These are phyloP conservation scores for Psittacara wagleri DNA, from an alignment of 2,113 vertebrate genomes.

Conservation along the genomic window DNA sequence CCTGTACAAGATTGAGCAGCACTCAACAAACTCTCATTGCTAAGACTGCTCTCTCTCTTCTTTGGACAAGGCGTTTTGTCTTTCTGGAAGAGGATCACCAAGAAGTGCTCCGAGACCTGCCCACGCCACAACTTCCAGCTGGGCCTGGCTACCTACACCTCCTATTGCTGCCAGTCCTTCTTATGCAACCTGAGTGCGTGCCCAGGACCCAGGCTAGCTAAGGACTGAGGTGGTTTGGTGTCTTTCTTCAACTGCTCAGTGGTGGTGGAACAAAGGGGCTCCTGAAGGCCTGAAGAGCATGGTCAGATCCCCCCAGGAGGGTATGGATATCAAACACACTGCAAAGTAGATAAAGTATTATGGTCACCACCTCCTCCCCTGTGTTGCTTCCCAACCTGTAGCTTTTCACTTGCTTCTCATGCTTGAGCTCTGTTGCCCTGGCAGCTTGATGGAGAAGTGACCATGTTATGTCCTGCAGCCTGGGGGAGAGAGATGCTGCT, in stretches of 20 bases:
- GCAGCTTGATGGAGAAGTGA: background rate
- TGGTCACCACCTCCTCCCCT: background rate
- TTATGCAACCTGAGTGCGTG: constrained; percentile 37
- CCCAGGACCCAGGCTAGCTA: constrained; percentile 19
- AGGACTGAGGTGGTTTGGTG: background rate
- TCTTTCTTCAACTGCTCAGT: background rate
- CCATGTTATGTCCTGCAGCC: background rate
- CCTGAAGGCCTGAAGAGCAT: background rate
- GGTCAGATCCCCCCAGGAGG: background rate
- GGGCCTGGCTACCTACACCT: constrained; percentile 46
- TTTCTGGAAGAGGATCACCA: constrained; percentile 57
- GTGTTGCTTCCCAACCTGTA: background rate
- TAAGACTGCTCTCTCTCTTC: background rate
- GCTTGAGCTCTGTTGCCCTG: background rate
- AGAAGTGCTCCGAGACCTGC: constrained; percentile 56
- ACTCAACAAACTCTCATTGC: rapidly evolving
- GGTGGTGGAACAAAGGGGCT: background rate
- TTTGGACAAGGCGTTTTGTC: constrained; percentile 13
- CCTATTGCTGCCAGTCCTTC: constrained; percentile 45
- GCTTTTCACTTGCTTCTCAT: background rate
- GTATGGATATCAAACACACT: background rate
- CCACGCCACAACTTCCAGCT: constrained; percentile 35
- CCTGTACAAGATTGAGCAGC: background rate
- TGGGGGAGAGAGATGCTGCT: background rate
- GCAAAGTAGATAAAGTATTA: background rate